Evolutionary conservation across 2,113 vertebrate genomes (phyloP).

Genomic region (Bubo scandiacus): DNA sequence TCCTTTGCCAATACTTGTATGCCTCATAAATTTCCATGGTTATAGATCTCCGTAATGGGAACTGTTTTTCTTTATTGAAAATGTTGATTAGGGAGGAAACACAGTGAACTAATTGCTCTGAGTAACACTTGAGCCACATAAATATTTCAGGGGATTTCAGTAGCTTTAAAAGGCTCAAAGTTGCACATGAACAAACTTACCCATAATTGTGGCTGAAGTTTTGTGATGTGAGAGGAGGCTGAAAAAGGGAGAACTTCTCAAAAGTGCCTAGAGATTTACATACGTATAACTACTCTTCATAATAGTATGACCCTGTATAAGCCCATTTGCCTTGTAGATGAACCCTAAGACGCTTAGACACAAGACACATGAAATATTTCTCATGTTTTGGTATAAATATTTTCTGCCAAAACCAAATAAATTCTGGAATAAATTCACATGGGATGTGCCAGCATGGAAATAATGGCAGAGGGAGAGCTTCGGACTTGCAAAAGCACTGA

Average conservation of each 20-base stretch:
- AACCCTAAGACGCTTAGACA: neutral
- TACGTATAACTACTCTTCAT: neutral
- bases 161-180: conserved; percentile 13
- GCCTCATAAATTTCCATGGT: conserved; percentile 7
- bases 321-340: conserved; percentile 15
- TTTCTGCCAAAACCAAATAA: conserved; percentile 11
- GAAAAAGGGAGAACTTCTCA: neutral
- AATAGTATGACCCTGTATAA: neutral
- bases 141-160: conserved; percentile 48
- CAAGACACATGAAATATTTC: neutral
- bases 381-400: neutral
- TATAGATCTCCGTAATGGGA: neutral
- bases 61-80: neutral
- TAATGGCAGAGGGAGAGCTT: neutral
- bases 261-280: neutral
- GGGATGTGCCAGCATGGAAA: neutral
- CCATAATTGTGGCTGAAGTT: neutral
- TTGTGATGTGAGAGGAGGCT: neutral
- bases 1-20: neutral
- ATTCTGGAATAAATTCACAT: neutral
- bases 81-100: conserved; percentile 10
- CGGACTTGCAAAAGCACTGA: neutral
- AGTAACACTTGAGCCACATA: conserved; percentile 1
- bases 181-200: conserved; percentile 7
- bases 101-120: conserved; percentile 30